Evolutionary conservation across 1,140 invertebrate genomes (phyloP), one percentile per base, ranked within the genome.

Genomic region (Pogonomyrmex californicus): DNA sequence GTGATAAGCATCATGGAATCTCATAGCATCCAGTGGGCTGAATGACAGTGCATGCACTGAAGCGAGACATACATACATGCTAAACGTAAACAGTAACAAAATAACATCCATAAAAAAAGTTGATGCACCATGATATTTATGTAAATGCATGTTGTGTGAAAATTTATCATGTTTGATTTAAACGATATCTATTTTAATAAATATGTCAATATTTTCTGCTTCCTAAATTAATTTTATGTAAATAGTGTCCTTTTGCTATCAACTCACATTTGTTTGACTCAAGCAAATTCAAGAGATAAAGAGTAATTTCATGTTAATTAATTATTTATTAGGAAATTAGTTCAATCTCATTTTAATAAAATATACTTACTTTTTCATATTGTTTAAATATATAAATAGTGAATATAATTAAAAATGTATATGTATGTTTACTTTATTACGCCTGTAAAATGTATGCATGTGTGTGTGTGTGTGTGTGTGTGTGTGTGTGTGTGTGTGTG

Each of bases 61-160:
- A 93, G 93, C 92, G 90, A 93, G 91, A 92, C 87, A 92, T 91
- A 87, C 77, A 90, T 92, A 87, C 94, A 94, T 95, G 93, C 94
- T 94, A 93, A 94, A 92, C 91, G 89, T 91, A 93, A 93, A 92
- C 85, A 79, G 88, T 88, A 92, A 92, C 88, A 86, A 92, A 91
- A 81, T 92, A n/a, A 91, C 86, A 91, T 87, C 77, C 86, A 91
- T 86, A 87, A 86, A 86, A 87, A 60, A 87, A 86, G 14, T 88
- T 60, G 79, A 68, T 83, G 79, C 79, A 83, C 7, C 56, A 73
- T 83, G 68, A 83, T 83, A 83, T 83, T 60, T 73, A 83, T 83
- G 33, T 83, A 83, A 73, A 83, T 47, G 78, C 65, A 81, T 81
- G 78, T 79, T 47, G 12, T 66, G 77, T 79, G 47, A 66, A 23